phyloP scores from a whole-genome alignment of 2,888 invertebrate genomes.

The Machimus rusticus region DNA sequence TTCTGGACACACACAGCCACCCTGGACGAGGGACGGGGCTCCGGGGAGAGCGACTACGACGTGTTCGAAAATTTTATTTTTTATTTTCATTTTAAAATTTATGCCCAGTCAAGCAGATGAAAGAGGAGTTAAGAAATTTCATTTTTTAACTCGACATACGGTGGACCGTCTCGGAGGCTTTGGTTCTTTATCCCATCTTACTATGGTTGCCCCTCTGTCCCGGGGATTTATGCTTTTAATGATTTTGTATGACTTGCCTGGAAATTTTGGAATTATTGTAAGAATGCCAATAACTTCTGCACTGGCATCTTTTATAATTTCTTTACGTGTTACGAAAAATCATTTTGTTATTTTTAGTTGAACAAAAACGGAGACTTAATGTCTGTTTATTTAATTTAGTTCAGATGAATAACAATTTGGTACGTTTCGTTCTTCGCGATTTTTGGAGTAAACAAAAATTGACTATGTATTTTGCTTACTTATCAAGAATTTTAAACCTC shows the following conservation, averaged over 20 bases:
- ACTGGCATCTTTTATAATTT: neutral
- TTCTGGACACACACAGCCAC: constrained; percentile 21
- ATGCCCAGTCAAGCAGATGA: constrained; percentile 40
- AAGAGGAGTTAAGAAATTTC: constrained; percentile 39
- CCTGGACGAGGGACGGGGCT: neutral
- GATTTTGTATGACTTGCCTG: constrained; percentile 8
- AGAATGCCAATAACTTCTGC: constrained; percentile 13
- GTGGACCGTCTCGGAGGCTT: neutral
- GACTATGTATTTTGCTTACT: no score
- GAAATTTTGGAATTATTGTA: neutral
- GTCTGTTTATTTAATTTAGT: neutral
- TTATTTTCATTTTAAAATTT: constrained; percentile 36
- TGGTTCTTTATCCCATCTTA: neutral
- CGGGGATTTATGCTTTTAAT: constrained; percentile 36
- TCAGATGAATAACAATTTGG: neutral
- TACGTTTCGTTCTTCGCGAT: neutral
- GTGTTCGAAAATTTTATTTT: constrained; percentile 32
- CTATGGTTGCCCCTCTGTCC: neutral
- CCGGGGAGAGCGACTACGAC: neutral
- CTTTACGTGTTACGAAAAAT: neutral
- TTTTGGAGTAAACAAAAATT: no score
- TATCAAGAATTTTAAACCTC: no score
- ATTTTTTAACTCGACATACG: constrained; percentile 9
- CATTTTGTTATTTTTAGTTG: neutral
- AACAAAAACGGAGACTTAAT: neutral